phyloP scores from a whole-genome alignment of 2,113 vertebrate species.

The Cranoglanis bouderius region DNA sequence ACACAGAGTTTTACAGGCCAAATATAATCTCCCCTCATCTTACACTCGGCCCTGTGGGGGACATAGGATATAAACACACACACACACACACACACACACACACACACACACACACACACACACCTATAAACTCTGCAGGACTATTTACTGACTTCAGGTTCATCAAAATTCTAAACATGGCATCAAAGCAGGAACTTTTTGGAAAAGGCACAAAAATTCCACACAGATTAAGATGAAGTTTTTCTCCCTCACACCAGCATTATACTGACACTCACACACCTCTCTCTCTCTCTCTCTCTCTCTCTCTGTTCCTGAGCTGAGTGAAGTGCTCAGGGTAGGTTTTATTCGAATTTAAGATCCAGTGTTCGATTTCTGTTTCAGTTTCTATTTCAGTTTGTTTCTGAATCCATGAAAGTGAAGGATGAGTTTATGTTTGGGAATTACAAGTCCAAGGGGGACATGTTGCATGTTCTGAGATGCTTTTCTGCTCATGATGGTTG shows the following conservation, averaged over 20 bases:
- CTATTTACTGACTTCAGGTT: not conserved
- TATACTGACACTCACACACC: too few relatives aligned
- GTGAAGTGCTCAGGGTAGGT: not conserved
- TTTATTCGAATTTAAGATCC: not conserved
- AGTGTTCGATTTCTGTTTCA: not conserved
- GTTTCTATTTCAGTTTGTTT: not conserved
- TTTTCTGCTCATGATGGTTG: not conserved
- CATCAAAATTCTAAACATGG: not conserved
- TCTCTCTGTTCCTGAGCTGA: not conserved
- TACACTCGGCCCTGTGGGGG: conserved; percentile 38
- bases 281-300: too few relatives aligned
- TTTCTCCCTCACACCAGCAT: too few relatives aligned
- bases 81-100: conserved; percentile 1
- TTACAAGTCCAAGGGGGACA: not conserved
- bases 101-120: conserved; percentile 14
- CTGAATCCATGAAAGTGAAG: not conserved
- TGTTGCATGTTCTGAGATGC: not conserved
- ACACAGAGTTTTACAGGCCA: conserved; percentile 32
- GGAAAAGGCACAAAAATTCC: too few relatives aligned
- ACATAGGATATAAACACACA: too few relatives aligned
- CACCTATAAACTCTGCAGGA: not conserved
- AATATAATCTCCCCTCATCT: conserved; percentile 40
- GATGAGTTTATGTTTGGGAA: not conserved
- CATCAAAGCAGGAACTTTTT: not conserved
- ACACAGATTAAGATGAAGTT: too few relatives aligned